Base-by-base conservation (phyloP, 2,113 vertebrate genomes). In the Trinectes maculatus region DNA sequence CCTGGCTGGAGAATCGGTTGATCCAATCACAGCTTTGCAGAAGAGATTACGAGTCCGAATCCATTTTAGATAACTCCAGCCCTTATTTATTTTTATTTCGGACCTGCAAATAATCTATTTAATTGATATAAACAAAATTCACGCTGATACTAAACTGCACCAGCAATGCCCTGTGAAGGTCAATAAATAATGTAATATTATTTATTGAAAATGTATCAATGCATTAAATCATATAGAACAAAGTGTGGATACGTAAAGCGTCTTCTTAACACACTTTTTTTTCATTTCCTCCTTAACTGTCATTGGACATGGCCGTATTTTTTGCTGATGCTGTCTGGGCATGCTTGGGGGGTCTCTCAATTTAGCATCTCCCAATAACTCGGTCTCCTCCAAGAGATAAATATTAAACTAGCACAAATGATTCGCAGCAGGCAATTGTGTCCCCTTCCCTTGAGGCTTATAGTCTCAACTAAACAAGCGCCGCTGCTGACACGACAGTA, bases 391-490 rank as follows among this genome's bases (percentile, higher is more conserved):
- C 70, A 60, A 70, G 80, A 85, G 79, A 91, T 90, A 84, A 82
- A 89, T 87, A 85, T 88, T 82, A 89, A 89, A 90, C 88, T 87
- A 85, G 69, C 87, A 89, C 78, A 90, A 88, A 90, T 88, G 73
- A 85, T 69, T 88, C 80, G 74, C 78, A 34, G 53, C 77, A 58
- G 65, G 39, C 72, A 83, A 54, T 82, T 70, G 46, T 81, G 61
- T 71, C 73, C 65, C 52, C 56, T 71, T 69, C 59, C 71, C 79
- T 19, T 2, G 46, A 61, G 76, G 61, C 66, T 22, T 78, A 75
- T 54, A 74, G 77, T 69, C 34, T 67, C 58, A 39, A 68, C 75
- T 62, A 76, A 79, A 85, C 80, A 71, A 77, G 63, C 59, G 9
- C 44, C 6, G 39, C 60, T 56, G 21, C 61, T 77, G 67, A 79